phyloP scores from a whole-genome alignment of 1,140 invertebrate genomes.

The Halictus rubicundus region DNA sequence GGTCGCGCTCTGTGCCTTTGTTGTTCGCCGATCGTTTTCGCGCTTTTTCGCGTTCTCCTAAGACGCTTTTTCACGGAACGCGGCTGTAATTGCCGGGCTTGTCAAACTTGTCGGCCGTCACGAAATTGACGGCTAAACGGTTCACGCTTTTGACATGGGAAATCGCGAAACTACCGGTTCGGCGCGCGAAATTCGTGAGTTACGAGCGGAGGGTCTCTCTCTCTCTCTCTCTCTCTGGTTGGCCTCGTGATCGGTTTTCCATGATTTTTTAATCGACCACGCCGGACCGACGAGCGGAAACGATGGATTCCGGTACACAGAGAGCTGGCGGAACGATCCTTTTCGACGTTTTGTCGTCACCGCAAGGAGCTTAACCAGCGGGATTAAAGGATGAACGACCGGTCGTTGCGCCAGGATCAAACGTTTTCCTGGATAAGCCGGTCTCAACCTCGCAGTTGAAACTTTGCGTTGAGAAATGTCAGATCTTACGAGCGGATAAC shows the following conservation, averaged over 20 bases:
- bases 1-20: conserved; percentile 5
- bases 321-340: conserved; percentile 34
- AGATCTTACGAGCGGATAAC: conserved; percentile 13
- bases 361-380: conserved; percentile 59
- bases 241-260: no score
- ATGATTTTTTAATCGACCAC: conserved; percentile 15
- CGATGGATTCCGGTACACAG: conserved; percentile 24
- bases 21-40: not conserved
- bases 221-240: no score
- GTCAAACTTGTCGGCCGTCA: not conserved
- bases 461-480: conserved; percentile 35
- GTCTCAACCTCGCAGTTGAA: conserved; percentile 32
- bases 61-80: not conserved
- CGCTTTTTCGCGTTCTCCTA: not conserved
- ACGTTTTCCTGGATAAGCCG: conserved; percentile 60
- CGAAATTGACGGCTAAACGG: not conserved
- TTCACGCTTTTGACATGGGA: not conserved
- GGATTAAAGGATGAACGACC: conserved; percentile 60
- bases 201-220: no score
- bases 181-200: no score
- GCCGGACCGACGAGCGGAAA: not conserved
- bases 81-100: not conserved
- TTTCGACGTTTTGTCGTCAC: conserved; percentile 60
- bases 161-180: not conserved
- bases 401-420: conserved; percentile 58